Base-by-base conservation (phyloP, 2,113 vertebrate genomes). In the Serilophus lunatus region DNA sequence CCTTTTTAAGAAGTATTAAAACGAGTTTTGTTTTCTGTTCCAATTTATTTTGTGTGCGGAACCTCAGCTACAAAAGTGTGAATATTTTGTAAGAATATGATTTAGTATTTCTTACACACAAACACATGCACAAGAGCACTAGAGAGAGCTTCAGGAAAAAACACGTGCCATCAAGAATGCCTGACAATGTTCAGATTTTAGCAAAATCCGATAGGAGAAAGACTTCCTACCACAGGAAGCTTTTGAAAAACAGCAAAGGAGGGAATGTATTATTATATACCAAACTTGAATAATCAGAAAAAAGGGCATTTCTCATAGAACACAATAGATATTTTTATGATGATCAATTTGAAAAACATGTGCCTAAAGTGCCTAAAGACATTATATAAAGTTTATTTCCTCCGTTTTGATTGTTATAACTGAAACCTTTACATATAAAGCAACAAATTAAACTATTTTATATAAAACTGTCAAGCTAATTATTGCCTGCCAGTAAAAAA, bases 341-440 rank as follows among this genome's bases (percentile, higher is more conserved):
- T 59, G 35, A 70, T 74, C 29, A 78, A 25, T 59, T 50, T 77
- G 45, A 90, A 88, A 92, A 90, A 82, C 35, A 63, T 57, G 75
- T 36, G n/a, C n/a, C n/a, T n/a, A n/a, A n/a, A 76, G 35, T 26
- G 70, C 22, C 42, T 70, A 36, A 66, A 74, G 20, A 50, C 15
- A 53, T 76, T 71, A 83, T 75, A 80, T 38, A 24, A 78, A 80
- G 17, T 80, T 95, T 95, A 94, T 91, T 95, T 65, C 17, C 19
- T 70, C 7, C 9, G 83, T 94, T 87, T 74, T 86, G 45, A 86
- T n/a, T 86, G 35, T 28, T 68, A 38, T 56, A 82, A 88, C 45
- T 75, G 70, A 92, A 92, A 42, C 31, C 19, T 84, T 86, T 45
- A 68, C 26, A 74, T 35, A 68, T 44, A 81, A 74, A 88, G 20